Conservation (phyloP, 2,113 vertebrate species). For the Ophthalmolycus amberensis region DNA sequence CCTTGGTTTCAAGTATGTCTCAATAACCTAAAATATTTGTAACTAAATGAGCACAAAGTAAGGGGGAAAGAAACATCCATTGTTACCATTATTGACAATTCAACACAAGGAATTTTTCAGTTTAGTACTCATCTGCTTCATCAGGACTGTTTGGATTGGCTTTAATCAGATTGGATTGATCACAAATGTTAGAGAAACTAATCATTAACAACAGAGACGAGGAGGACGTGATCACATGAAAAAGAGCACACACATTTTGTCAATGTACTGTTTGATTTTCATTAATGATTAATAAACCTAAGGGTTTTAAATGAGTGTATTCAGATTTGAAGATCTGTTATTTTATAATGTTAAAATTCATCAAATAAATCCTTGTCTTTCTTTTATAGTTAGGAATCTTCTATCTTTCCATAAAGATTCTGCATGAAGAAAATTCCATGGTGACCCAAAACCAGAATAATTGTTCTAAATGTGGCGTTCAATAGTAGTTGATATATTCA, state of each 20-base stretch:
- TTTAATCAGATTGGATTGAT: constrained; percentile 23
- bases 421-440: too few species aligned
- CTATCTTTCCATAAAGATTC: neutral
- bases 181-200: neutral
- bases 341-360: neutral
- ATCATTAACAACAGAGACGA: neutral
- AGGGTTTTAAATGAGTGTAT: neutral
- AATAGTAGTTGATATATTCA: neutral
- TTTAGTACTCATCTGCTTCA: neutral
- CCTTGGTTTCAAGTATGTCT: neutral
- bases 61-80: neutral
- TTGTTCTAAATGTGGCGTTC: neutral
- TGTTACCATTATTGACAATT: neutral
- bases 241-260: neutral
- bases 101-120: neutral
- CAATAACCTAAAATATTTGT: neutral
- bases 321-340: neutral
- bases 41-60: neutral
- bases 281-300: neutral
- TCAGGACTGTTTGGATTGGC: neutral
- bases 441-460: neutral
- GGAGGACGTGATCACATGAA: neutral
- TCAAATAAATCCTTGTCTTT: too few species aligned
- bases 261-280: neutral
- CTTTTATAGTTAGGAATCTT: too few species aligned